Evolutionary conservation across 2,797 vertebrate species (phyloP).

Genomic region (Rhinella marina): DNA sequence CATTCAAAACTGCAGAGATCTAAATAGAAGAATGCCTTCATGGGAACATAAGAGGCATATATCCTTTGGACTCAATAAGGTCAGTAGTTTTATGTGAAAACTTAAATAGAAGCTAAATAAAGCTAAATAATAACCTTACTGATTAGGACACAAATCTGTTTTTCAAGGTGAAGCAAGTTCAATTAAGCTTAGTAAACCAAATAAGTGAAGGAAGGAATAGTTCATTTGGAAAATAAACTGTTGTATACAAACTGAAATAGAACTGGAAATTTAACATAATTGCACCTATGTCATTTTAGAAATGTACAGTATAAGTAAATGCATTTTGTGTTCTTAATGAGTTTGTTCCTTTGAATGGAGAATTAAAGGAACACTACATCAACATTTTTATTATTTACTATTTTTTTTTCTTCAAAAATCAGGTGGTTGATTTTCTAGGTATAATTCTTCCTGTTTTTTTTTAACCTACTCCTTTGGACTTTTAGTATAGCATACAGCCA

Average conservation of each 20-base stretch:
- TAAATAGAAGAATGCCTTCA: background rate
- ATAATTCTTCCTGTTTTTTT: too few relatives aligned
- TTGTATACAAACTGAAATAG: slow-evolving; percentile 30
- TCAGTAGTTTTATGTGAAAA: background rate
- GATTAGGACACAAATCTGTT: slow-evolving; percentile 29
- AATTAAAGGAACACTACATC: too few relatives aligned
- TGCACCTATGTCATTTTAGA: slow-evolving; percentile 9
- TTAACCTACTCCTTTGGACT: too few relatives aligned
- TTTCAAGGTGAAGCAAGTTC: slow-evolving; percentile 49
- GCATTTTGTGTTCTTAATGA: background rate
- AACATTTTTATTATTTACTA: too few relatives aligned
- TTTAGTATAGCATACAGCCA: too few relatives aligned
- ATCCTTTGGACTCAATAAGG: background rate
- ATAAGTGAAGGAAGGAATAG: slow-evolving; percentile 23
- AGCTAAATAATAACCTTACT: slow-evolving; percentile 24
- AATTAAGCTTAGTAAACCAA: slow-evolving; percentile 44
- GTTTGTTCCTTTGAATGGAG: background rate
- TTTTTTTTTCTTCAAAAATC: too few relatives aligned
- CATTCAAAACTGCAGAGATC: background rate
- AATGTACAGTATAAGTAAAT: background rate
- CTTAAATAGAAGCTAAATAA: too few relatives aligned
- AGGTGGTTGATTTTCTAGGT: too few relatives aligned
- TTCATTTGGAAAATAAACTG: slow-evolving; percentile 49
- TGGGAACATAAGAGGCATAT: background rate
- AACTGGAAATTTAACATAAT: slow-evolving; percentile 12